Evolutionary conservation across 2,113 vertebrate genomes (phyloP).

Genomic region (Oncorhynchus mykiss): DNA sequence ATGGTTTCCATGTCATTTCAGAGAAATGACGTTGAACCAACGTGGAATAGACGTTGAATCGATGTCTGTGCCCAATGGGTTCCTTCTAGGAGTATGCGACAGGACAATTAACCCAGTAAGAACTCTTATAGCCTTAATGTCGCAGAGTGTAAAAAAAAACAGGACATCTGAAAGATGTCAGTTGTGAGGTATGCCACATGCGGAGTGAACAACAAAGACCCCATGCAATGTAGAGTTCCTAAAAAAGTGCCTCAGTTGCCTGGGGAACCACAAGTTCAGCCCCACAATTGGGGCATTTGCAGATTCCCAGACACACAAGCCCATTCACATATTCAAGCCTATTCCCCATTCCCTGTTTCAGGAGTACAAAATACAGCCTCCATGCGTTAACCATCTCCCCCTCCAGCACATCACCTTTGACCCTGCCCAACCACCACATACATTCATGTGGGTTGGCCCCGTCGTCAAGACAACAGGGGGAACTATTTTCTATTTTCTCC

Average conservation of each 20-base stretch:
- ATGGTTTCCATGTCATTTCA: too few species aligned
- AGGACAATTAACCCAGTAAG: too few species aligned
- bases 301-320: constrained; percentile 44
- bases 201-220: constrained; percentile 3
- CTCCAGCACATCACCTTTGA: constrained; percentile 20
- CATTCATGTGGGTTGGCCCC: background rate
- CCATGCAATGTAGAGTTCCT: constrained; percentile 13
- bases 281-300: constrained; percentile 18
- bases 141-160: background rate
- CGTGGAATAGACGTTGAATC: too few species aligned
- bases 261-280: constrained; percentile 31
- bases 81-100: too few species aligned
- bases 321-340: constrained; percentile 44
- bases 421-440: constrained; percentile 12
- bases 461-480: constrained; percentile 1
- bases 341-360: background rate
- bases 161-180: background rate
- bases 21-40: too few species aligned
- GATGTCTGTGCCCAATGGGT: too few species aligned
- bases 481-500: background rate
- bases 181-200: background rate
- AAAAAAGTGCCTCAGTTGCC: constrained; percentile 35
- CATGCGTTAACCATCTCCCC: constrained; percentile 1
- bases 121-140: background rate
- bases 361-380: constrained; percentile 22